A percentile compares a stretch with the other conserved stretches of the same genome.
Conservation (phyloP, 1,140 invertebrate species). For the Aphis craccivora region DNA sequence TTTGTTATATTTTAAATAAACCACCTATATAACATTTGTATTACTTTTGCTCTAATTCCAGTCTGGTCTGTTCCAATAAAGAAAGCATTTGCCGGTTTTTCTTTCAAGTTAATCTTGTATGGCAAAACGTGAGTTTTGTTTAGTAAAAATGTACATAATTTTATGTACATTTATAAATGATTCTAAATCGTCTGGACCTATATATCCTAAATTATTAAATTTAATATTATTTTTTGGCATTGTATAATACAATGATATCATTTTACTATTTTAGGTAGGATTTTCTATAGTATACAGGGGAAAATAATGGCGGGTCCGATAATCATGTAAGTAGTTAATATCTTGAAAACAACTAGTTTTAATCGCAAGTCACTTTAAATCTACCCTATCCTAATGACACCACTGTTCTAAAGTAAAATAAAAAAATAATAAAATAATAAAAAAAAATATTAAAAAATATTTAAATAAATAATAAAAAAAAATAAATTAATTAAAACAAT, state of each 20-base stretch:
- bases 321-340: not conserved
- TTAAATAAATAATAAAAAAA: too few relatives aligned
- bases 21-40: not conserved
- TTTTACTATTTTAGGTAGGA: not conserved
- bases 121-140: constrained; percentile 65
- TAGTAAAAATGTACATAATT: constrained; percentile 65
- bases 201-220: constrained; percentile 63
- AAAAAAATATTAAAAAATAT: too few relatives aligned
- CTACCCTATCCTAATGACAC: not conserved
- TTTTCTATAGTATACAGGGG: not conserved
- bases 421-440: too few relatives aligned
- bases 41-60: constrained; percentile 14
- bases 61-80: constrained; percentile 67
- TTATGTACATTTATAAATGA: constrained; percentile 65
- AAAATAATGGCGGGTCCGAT: not conserved
- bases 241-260: not conserved
- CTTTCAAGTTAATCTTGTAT: constrained; percentile 64
- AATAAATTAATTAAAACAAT: too few relatives aligned
- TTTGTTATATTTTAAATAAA: not conserved
- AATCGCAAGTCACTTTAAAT: not conserved
- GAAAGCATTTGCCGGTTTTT: constrained; percentile 63
- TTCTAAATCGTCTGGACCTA: constrained; percentile 64
- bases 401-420: not conserved
- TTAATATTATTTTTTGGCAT: not conserved
- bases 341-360: not conserved